phyloP scores from a whole-genome alignment of 64 coral and sea anemone genomes.

The Pocillopora verrucosa region DNA sequence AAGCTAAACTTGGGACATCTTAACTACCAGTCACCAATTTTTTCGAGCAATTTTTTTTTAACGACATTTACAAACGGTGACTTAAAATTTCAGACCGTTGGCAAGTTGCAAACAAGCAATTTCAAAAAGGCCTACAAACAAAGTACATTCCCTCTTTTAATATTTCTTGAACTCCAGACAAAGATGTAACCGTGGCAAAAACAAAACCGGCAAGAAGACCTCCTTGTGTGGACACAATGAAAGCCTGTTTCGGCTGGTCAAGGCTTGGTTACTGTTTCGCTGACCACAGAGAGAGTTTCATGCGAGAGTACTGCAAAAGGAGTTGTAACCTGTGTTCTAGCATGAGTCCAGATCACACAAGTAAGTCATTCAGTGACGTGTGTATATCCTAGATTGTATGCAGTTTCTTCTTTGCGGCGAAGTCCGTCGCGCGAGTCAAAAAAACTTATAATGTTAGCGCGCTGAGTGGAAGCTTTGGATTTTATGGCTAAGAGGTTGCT shows the following conservation, averaged over 20 bases:
- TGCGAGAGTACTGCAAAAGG: slow-evolving; percentile 53
- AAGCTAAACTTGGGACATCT: too few relatives aligned
- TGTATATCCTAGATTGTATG: too few relatives aligned
- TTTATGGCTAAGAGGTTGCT: not conserved
- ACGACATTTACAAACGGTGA: too few relatives aligned
- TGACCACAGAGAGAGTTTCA: slow-evolving; percentile 6
- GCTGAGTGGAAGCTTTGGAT: not conserved
- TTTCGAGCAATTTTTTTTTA: too few relatives aligned
- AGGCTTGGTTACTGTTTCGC: slow-evolving; percentile 56
- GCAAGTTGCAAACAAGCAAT: too few relatives aligned
- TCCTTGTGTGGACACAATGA: slow-evolving; percentile 41
- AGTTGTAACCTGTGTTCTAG: slow-evolving; percentile 46
- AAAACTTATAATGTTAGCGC: not conserved
- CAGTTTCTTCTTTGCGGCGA: too few relatives aligned
- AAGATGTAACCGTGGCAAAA: not conserved
- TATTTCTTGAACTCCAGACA: not conserved
- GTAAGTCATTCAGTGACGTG: not conserved
- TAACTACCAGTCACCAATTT: too few relatives aligned
- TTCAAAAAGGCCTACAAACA: too few relatives aligned
- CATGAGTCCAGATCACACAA: slow-evolving; percentile 1
- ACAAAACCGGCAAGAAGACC: not conserved
- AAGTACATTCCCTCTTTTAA: not conserved
- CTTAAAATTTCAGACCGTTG: too few relatives aligned
- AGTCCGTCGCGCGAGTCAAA: too few relatives aligned
- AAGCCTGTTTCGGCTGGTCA: slow-evolving; percentile 36